Conservation (phyloP, 2,888 invertebrate genomes). For the Zygaena filipendulae region DNA sequence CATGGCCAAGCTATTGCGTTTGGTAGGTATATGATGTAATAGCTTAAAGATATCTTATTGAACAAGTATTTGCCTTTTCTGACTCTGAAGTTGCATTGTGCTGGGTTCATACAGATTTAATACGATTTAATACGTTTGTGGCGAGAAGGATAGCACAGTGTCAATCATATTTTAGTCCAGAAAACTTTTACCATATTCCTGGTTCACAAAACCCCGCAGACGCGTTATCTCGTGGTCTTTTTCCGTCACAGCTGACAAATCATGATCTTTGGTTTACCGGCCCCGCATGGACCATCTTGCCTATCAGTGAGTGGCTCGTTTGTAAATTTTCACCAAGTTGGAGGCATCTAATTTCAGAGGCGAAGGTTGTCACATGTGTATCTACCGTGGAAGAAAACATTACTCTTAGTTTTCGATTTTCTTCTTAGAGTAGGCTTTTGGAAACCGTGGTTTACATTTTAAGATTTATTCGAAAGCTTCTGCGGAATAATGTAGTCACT, state of each 20-base stretch:
- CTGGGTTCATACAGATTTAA: constrained; percentile 9
- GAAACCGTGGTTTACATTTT: too few species aligned
- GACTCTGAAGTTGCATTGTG: constrained; percentile 12
- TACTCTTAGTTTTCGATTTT: constrained; percentile 3
- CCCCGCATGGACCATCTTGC: constrained; percentile 3
- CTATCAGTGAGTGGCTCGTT: constrained; percentile 3
- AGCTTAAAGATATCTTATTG: constrained; percentile 3
- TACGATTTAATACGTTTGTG: constrained; percentile 11
- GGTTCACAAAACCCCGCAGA: constrained; percentile 12
- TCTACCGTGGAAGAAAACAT: constrained; percentile 6
- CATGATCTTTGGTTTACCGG: constrained; percentile 8
- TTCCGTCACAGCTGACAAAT: constrained; percentile 6
- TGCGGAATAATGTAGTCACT: constrained; percentile 4
- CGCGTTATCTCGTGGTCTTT: constrained; percentile 7
- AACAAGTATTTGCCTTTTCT: constrained; percentile 9
- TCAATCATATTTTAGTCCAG: constrained; percentile 5
- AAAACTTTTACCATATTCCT: constrained; percentile 6
- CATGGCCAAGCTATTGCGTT: constrained; percentile 3
- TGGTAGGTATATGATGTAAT: constrained; percentile 7
- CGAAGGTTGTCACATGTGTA: too few species aligned
- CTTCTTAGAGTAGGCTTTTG: too few species aligned
- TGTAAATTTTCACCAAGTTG: constrained; percentile 1
- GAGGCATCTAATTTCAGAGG: too few species aligned
- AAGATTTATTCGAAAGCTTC: constrained; percentile 7
- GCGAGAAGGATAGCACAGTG: constrained; percentile 11